A percentile compares a stretch with the other conserved stretches of the same genome.
These are phyloP conservation scores for Euleptes europaea DNA, from an alignment of 2,113 vertebrate species.

Conservation along the genomic window DNA sequence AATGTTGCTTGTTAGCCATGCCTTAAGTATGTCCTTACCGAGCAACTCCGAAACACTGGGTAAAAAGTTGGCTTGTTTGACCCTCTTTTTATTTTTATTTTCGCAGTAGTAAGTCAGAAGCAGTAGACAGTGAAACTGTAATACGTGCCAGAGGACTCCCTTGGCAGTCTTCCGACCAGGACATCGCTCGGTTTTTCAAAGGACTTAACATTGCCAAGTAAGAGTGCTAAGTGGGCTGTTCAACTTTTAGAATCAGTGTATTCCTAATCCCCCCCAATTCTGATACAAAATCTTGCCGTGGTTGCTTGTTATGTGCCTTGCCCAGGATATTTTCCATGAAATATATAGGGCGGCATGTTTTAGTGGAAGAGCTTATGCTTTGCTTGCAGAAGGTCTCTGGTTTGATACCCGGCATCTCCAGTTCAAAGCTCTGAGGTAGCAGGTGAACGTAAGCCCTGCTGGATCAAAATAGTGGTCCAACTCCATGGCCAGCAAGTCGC, in stretches of 20 bases:
- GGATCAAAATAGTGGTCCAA: no score
- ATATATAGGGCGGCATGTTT: no score
- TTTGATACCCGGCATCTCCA: no score
- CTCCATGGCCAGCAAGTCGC: no score
- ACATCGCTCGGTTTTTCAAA: slow-evolving; percentile 96
- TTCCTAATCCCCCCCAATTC: background rate
- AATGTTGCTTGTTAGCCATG: background rate
- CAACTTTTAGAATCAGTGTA: slow-evolving; percentile 1
- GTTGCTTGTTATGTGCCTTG: background rate
- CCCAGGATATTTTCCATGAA: no score
- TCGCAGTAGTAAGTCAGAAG: slow-evolving; percentile 89
- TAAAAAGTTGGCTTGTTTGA: background rate
- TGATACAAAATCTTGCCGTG: no score
- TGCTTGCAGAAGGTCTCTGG: no score
- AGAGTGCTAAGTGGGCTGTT: slow-evolving; percentile 47
- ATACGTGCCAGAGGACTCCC: slow-evolving; percentile 94
- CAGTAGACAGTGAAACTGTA: slow-evolving; percentile 93
- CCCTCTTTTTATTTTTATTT: background rate
- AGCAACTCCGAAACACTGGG: background rate
- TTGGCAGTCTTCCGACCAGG: slow-evolving; percentile 98
- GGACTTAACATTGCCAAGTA: slow-evolving; percentile 98
- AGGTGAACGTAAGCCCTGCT: no score
- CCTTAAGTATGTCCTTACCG: background rate
- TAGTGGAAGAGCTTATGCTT: no score
- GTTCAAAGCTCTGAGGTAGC: no score